Evolutionary conservation across 2,888 invertebrate genomes (phyloP).

Genomic region (Lingula anatina): DNA sequence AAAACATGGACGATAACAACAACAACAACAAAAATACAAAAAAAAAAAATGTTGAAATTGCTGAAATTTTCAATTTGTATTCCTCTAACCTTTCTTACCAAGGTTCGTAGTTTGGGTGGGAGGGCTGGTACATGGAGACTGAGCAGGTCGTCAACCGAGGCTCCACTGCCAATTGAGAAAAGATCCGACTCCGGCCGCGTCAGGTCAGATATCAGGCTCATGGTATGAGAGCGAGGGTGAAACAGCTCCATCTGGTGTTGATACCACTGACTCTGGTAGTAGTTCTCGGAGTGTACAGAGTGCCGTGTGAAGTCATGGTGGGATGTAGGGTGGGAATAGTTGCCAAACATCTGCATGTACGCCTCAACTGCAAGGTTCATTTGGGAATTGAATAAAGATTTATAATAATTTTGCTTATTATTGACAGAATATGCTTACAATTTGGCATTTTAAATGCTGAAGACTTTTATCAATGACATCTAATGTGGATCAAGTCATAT

Average conservation of each 20-base stretch:
- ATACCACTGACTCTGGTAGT: conserved; percentile 60
- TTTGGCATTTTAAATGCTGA: too few relatives aligned
- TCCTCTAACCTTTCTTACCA: too few relatives aligned
- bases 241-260: conserved; percentile 51
- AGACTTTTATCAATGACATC: too few relatives aligned
- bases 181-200: conserved; percentile 23
- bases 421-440: too few relatives aligned
- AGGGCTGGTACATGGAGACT: conserved; percentile 24
- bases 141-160: conserved; percentile 20
- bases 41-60: too few relatives aligned
- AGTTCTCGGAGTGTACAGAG: conserved; percentile 76
- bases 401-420: too few relatives aligned
- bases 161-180: conserved; percentile 22
- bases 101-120: conserved; percentile 26
- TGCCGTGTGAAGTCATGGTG: conserved; percentile 74
- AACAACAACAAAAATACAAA: too few relatives aligned
- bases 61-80: too few relatives aligned
- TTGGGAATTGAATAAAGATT: too few relatives aligned
- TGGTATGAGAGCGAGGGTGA: conserved; percentile 45
- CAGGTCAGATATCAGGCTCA: conserved; percentile 42
- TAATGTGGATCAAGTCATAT: too few relatives aligned
- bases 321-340: conserved; percentile 66
- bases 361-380: conserved; percentile 70
- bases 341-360: conserved; percentile 93
- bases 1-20: too few relatives aligned